A percentile compares a stretch with the other conserved stretches of the same genome.
phyloP scores from a whole-genome alignment of 1,140 invertebrate species.

The Eumaeus atala region DNA sequence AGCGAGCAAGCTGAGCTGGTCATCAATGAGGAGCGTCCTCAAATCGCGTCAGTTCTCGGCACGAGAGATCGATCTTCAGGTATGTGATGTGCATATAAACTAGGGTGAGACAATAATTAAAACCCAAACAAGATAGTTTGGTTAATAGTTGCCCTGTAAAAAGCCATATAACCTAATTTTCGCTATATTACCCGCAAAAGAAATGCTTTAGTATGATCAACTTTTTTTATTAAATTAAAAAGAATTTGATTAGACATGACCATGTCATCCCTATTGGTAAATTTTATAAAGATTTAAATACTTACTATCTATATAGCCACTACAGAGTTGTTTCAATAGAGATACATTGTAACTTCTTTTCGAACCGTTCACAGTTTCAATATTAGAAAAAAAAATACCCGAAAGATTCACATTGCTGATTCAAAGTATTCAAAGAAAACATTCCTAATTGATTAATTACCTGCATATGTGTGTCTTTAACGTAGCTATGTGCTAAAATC shows the following conservation, averaged over 20 bases:
- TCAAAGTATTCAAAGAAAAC: neutral
- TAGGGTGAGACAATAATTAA: too few species aligned
- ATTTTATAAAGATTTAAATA: too few species aligned
- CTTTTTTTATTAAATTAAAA: too few species aligned
- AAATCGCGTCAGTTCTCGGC: conserved; percentile 80
- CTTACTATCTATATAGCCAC: too few species aligned
- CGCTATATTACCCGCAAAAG: too few species aligned
- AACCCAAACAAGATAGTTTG: too few species aligned
- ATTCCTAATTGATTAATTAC: neutral
- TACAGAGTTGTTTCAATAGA: neutral
- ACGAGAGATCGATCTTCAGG: conserved; percentile 74
- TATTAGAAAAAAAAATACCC: neutral
- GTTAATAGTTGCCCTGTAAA: too few species aligned
- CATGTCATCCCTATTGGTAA: too few species aligned
- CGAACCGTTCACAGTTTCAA: neutral
- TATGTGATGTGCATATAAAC: conserved; percentile 26
- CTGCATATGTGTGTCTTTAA: neutral
- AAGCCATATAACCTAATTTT: too few species aligned
- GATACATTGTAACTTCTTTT: neutral
- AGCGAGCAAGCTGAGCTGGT: conserved; percentile 74
- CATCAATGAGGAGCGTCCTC: conserved; percentile 79
- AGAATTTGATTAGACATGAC: too few species aligned
- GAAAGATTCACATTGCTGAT: neutral
- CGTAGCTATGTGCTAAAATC: neutral
- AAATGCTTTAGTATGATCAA: too few species aligned